Percentiles rank a stretch among this genome's conserved stretches.
Evolutionary conservation across 2,888 invertebrate genomes (phyloP).

Genomic region (Hololepta plana): DNA sequence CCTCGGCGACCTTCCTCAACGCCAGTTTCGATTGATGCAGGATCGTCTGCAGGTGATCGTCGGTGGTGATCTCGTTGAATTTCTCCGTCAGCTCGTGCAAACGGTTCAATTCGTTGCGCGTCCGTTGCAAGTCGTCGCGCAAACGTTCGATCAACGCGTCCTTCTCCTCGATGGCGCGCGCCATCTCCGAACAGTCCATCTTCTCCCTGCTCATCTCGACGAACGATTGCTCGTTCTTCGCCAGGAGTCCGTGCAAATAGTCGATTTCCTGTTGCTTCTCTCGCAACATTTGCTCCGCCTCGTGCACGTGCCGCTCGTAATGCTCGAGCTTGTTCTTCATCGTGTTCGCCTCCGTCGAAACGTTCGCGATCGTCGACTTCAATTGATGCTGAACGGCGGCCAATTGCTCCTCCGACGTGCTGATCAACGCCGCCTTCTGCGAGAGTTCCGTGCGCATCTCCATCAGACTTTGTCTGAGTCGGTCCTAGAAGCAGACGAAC

Average conservation of each 20-base stretch:
- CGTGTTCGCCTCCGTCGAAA: conserved; percentile 17
- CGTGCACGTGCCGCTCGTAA: conserved; percentile 7
- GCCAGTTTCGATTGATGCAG: conserved; percentile 20
- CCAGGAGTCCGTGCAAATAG: conserved; percentile 5
- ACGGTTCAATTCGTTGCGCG: conserved; percentile 8
- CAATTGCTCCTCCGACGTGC: conserved; percentile 20
- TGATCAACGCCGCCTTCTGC: conserved; percentile 18
- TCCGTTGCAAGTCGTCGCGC: conserved; percentile 7
- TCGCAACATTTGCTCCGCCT: conserved; percentile 6
- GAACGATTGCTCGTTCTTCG: conserved; percentile 8
- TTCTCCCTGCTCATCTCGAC: conserved; percentile 4
- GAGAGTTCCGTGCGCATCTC: conserved; percentile 21
- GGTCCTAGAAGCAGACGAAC: conserved; percentile 17
- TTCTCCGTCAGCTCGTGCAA: conserved; percentile 9
- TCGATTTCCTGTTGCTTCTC: conserved; percentile 9
- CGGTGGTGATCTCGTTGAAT: conserved; percentile 10
- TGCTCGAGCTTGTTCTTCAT: conserved; percentile 16
- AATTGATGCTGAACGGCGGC: conserved; percentile 18
- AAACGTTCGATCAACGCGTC: background rate
- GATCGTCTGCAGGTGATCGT: conserved; percentile 18
- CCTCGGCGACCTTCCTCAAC: conserved; percentile 17
- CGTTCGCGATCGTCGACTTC: conserved; percentile 17
- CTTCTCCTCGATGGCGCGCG: background rate
- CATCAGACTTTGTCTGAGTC: conserved; percentile 17
- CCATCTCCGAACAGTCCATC: conserved; percentile 3